A percentile compares a stretch with the other conserved stretches of the same genome.
Conservation (phyloP, 2,113 vertebrate species). For the Antennarius striatus region DNA sequence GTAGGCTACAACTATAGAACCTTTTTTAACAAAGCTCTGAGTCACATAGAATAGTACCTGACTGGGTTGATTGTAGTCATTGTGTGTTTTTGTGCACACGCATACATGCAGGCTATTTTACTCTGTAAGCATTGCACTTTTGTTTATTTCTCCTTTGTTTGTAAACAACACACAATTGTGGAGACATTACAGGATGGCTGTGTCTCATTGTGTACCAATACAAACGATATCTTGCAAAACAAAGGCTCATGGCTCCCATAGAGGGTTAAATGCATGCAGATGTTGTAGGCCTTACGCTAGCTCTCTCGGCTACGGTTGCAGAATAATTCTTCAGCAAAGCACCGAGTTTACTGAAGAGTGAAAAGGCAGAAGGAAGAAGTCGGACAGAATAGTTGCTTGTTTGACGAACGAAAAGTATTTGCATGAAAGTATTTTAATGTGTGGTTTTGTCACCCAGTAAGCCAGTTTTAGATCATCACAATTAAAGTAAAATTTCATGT, state of each 20-base stretch:
- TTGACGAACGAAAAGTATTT: neutral
- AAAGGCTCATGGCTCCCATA: neutral
- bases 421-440: neutral
- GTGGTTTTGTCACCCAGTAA: neutral
- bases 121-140: slow-evolving; percentile 6
- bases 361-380: neutral
- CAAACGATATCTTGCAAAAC: slow-evolving; percentile 11
- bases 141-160: slow-evolving; percentile 36
- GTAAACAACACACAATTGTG: slow-evolving; percentile 21
- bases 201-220: slow-evolving; percentile 1
- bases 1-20: neutral
- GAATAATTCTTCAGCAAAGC: slow-evolving; percentile 21
- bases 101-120: slow-evolving; percentile 13
- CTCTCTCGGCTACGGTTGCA: neutral
- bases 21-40: slow-evolving; percentile 53
- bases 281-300: neutral
- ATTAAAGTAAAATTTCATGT: neutral
- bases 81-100: slow-evolving; percentile 11
- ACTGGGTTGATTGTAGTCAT: slow-evolving; percentile 32
- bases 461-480: neutral
- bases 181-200: neutral
- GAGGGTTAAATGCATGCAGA: slow-evolving; percentile 4
- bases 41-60: slow-evolving; percentile 54
- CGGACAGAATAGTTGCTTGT: slow-evolving; percentile 27
- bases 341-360: slow-evolving; percentile 20